phyloP scores from a whole-genome alignment of 2,888 invertebrate genomes.

The Alcis repandata region DNA sequence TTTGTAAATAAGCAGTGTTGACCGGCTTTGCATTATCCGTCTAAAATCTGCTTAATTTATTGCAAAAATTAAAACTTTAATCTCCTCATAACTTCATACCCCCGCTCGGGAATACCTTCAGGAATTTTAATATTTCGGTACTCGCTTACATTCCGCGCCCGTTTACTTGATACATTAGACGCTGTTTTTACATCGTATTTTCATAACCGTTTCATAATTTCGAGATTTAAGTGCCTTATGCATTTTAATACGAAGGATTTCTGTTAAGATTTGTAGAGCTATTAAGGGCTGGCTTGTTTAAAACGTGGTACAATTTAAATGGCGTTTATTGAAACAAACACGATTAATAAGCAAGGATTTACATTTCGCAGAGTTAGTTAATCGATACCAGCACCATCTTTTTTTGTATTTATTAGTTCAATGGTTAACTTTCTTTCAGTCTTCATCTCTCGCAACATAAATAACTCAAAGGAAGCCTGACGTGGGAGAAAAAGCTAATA shows the following conservation, averaged over 20 bases:
- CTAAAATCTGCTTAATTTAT: slow-evolving; percentile 5
- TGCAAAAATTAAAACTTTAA: slow-evolving; percentile 27
- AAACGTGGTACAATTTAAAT: too few species aligned
- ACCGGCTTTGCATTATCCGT: background rate
- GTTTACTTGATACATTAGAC: slow-evolving; percentile 72
- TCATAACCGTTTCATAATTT: slow-evolving; percentile 33
- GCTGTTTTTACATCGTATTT: slow-evolving; percentile 52
- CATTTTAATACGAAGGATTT: slow-evolving; percentile 18
- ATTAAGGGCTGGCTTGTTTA: background rate
- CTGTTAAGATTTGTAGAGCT: slow-evolving; percentile 10
- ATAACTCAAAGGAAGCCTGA: slow-evolving; percentile 17
- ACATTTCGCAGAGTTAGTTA: too few species aligned
- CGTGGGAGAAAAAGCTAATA: slow-evolving; percentile 38
- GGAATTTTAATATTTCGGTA: slow-evolving; percentile 63
- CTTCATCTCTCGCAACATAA: slow-evolving; percentile 20
- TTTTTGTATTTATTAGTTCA: background rate
- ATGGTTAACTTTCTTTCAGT: slow-evolving; percentile 10
- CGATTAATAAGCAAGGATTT: too few species aligned
- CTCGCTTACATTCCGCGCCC: slow-evolving; percentile 59
- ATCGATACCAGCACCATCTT: too few species aligned
- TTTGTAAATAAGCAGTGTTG: background rate
- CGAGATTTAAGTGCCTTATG: slow-evolving; percentile 12
- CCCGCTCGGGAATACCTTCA: slow-evolving; percentile 41
- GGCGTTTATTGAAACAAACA: too few species aligned
- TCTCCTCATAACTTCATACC: slow-evolving; percentile 30